Conservation (phyloP, 2,113 vertebrate genomes). For the Taurulus bubalis region DNA sequence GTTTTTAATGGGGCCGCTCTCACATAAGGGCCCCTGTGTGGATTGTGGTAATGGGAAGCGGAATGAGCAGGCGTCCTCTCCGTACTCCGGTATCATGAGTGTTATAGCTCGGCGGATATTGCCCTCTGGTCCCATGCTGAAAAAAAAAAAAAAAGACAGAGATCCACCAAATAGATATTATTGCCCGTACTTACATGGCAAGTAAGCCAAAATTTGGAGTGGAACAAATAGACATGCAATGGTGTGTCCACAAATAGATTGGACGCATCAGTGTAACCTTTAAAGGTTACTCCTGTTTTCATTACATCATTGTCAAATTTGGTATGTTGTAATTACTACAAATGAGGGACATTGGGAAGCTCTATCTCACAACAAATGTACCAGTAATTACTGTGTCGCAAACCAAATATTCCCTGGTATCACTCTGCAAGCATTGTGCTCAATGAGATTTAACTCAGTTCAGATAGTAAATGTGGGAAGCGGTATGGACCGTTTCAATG, state of each 20-base stretch:
- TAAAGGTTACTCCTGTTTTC: neutral
- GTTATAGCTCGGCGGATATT: constrained; percentile 53
- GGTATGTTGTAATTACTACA: constrained; percentile 4
- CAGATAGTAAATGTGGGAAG: neutral
- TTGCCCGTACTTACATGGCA: neutral
- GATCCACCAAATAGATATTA: constrained; percentile 4
- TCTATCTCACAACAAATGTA: neutral
- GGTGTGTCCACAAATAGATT: neutral
- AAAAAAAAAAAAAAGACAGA: neutral
- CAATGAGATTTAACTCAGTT: neutral
- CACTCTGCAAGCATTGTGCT: neutral
- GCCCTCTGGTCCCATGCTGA: constrained; percentile 31
- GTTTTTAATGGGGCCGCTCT: constrained; percentile 59
- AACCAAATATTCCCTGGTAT: neutral
- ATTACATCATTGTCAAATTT: neutral
- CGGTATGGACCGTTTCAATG: neutral
- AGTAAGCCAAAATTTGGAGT: neutral
- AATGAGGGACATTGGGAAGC: neutral
- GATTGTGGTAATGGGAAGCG: constrained; percentile 52
- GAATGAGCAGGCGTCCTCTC: constrained; percentile 42
- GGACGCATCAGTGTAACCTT: constrained; percentile 5
- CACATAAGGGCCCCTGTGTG: constrained; percentile 50
- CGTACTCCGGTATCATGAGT: constrained; percentile 39
- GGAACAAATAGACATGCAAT: neutral
- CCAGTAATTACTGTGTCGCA: neutral